Base-by-base conservation (phyloP, 30 jellyfish, hydroid and myxozoan genomes). In the Pelagia noctiluca region DNA sequence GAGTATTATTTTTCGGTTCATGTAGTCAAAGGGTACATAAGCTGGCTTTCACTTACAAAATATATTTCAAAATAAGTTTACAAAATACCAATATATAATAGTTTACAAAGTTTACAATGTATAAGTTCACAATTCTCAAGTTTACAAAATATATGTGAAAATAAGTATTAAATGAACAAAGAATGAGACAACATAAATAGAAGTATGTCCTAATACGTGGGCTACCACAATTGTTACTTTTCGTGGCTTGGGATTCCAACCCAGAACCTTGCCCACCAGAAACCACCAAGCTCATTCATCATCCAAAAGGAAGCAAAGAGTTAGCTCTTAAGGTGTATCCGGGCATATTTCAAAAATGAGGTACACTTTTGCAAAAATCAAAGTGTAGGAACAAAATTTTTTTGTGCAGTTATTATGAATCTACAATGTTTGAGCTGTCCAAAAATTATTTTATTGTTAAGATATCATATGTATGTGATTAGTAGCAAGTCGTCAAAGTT, bases 181-280 rank as follows among this genome's bases (percentile, higher is more conserved):
- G 57, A 42, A 42, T 42, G 57, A 42, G 57, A 42, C 57, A 42
- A 42, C 57, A 42, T 42, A 42, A 42, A 42, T 42, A 42, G 16
- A 42, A 42, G 57, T 42, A 42, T 42, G 16, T 42, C 57, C 57
- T 42, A 42, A 42, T 42, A 42, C 57, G 57, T 42, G 57, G 57
- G 57, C 16, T 42, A 42, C 57, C 57, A 42, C 57, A 42, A 42
- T 42, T 42, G 57, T 42, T 42, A 42, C 57, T 42, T 42, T 42
- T 42, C 57, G 16, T 42, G 57, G 57, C 57, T 42, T 42, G 57
- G 57, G 57, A 42, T 42, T 42, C 57, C 8, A 42, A 42, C 57
- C 57, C 57, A 42, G 57, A 42, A 42, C 57, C 57, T 42, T 42
- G 57, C 57, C 57, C 57, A 42, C 57, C 57, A 42, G 57, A 42